Percentiles rank a stretch among this genome's conserved stretches.
Conservation (phyloP, 2,888 invertebrate genomes). For the Phalera bucephala region DNA sequence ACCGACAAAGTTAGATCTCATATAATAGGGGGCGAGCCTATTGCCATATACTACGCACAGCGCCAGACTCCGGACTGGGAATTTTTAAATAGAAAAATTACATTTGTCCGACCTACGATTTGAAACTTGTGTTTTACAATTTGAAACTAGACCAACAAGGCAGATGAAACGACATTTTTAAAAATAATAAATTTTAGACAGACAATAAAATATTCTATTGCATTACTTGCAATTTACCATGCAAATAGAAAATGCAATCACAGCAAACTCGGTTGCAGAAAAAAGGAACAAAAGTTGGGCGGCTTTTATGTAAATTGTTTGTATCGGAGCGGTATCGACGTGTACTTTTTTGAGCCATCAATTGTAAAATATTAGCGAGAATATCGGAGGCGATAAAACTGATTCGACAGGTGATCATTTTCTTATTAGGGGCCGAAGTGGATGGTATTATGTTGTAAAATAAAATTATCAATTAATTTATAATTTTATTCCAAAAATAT, state of each 20-base stretch:
- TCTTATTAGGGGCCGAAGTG: slow-evolving; percentile 30
- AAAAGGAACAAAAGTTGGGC: slow-evolving; percentile 3
- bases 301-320: slow-evolving; percentile 32
- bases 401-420: slow-evolving; percentile 41
- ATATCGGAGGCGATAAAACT: slow-evolving; percentile 19
- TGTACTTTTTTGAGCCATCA: slow-evolving; percentile 16
- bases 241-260: slow-evolving; percentile 22
- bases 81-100: too few relatives aligned
- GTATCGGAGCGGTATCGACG: slow-evolving; percentile 3
- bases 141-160: too few relatives aligned
- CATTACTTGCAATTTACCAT: slow-evolving; percentile 34
- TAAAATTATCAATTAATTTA: too few relatives aligned
- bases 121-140: too few relatives aligned
- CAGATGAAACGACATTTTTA: too few relatives aligned
- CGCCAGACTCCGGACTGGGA: too few relatives aligned
- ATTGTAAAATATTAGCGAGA: slow-evolving; percentile 22
- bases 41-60: too few relatives aligned
- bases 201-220: slow-evolving; percentile 19
- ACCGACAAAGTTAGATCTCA: too few relatives aligned
- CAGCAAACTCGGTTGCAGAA: neutral
- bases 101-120: too few relatives aligned
- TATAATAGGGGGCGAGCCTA: too few relatives aligned
- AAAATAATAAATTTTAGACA: too few relatives aligned
- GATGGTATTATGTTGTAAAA: slow-evolving; percentile 30
- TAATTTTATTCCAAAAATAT: too few relatives aligned